Conservation (phyloP, 2,888 invertebrate species). For the Hartigia nigra region DNA sequence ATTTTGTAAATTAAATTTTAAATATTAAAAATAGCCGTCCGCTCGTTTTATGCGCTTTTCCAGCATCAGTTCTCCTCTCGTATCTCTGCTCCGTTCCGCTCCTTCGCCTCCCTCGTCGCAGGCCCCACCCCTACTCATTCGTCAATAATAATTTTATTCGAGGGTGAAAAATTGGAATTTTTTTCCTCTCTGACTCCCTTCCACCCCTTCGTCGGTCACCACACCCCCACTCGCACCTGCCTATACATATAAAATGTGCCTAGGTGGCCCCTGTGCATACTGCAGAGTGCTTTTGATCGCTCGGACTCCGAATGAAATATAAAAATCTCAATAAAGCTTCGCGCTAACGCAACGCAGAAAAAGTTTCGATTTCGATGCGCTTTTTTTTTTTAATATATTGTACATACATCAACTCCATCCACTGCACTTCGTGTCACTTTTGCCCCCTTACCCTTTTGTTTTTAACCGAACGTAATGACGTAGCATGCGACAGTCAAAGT, state of each 20-base stretch:
- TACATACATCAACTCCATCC: slow-evolving; percentile 24
- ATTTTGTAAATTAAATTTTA: slow-evolving; percentile 67
- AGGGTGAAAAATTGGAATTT: slow-evolving; percentile 61
- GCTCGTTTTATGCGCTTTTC: slow-evolving; percentile 30
- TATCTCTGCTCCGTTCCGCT: slow-evolving; percentile 24
- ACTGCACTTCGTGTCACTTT: slow-evolving; percentile 5
- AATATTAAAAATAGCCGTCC: slow-evolving; percentile 65
- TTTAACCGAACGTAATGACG: neutral
- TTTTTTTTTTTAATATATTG: neutral
- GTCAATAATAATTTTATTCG: slow-evolving; percentile 65
- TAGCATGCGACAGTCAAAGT: no score
- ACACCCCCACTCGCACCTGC: slow-evolving; percentile 14
- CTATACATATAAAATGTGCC: slow-evolving; percentile 18
- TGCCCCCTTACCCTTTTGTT: slow-evolving; percentile 1
- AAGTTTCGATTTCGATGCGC: slow-evolving; percentile 3
- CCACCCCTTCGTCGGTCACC: slow-evolving; percentile 10
- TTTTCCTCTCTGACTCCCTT: slow-evolving; percentile 27
- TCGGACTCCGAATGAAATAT: slow-evolving; percentile 53
- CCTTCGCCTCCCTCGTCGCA: slow-evolving; percentile 30
- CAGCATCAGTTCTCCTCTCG: slow-evolving; percentile 16
- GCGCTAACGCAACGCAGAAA: slow-evolving; percentile 17
- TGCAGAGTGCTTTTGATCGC: slow-evolving; percentile 52
- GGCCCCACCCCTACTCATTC: slow-evolving; percentile 60
- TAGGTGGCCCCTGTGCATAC: slow-evolving; percentile 40
- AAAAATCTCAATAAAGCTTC: slow-evolving; percentile 56